Conservation (phyloP, 2,113 vertebrate species). For the Mustelus asterias region DNA sequence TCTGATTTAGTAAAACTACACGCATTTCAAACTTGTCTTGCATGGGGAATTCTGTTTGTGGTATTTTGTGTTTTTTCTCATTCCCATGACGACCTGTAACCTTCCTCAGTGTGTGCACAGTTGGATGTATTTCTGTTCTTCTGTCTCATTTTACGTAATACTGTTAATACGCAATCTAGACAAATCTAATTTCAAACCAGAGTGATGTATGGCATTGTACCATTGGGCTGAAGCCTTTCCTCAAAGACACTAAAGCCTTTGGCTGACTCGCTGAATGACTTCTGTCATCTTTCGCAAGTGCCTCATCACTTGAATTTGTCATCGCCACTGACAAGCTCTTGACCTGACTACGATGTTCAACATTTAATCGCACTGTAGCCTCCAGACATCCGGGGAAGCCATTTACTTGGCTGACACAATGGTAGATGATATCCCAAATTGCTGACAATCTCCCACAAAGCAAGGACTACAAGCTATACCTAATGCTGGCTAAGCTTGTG, state of each 20-base stretch:
- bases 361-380: not conserved
- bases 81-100: not conserved
- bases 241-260: not conserved
- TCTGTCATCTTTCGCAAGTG: conserved; percentile 13
- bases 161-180: not conserved
- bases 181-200: not conserved
- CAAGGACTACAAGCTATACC: not conserved
- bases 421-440: not conserved
- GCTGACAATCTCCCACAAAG: not conserved
- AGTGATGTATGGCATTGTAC: conserved; percentile 1
- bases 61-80: not conserved
- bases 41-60: not conserved
- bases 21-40: not conserved
- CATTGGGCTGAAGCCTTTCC: not conserved
- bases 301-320: conserved; percentile 19
- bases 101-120: not conserved
- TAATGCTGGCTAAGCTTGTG: not conserved
- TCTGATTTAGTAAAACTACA: not conserved
- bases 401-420: not conserved
- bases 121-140: not conserved
- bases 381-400: not conserved
- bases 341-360: not conserved
- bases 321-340: not conserved
- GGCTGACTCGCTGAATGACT: not conserved
- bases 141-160: not conserved